Evolutionary conservation across 2,113 vertebrate species (phyloP), one percentile per base, ranked within the genome.

Genomic region (Lampris incognitus): DNA sequence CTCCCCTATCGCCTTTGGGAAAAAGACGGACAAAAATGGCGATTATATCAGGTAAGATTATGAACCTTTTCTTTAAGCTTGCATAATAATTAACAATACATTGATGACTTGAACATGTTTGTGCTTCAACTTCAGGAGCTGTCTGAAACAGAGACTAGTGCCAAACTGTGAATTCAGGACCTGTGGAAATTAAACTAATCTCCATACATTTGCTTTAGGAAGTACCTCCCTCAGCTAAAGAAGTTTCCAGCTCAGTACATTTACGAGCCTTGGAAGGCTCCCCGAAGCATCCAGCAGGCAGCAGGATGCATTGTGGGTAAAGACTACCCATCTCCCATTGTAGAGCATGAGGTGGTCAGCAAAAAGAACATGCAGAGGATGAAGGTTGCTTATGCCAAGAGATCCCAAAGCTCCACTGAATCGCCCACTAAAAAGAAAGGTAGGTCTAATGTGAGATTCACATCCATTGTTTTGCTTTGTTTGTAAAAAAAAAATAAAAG

Each of bases 261-360:
- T 66, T 94, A 95, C 0, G 94, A 95, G 70, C 94, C 94, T 2
- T 95, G 94, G 95, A 95, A 94, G 83, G 91, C 93, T 0, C 93
- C 93, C 0, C 71, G 2, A 37, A 91, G 93, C 1, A 0, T 94
- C 57, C 94, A 95, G 79, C 85, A 94, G 81, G 82, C 62, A 60
- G 93, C 93, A 54, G 92, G 94, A 56, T 95, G 94, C 75, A 89
- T 95, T 77, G 90, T 95, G 78, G 95, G 93, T 66, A 92, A 86
- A 83, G 93, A 95, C 77, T 94, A 94, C 54, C 95, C 94, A 0
- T 55, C 0, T 40, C 93, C 94, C 1, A 91, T 92, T 0, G 84
- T 93, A 36, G 66, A 87, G 24, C 92, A 95, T 0, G 5, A 92
- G 8, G 83, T 70, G 0, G 84, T 87, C 1, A 85, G 89, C 41